A percentile compares a stretch with the other conserved stretches of the same genome.
These are phyloP conservation scores for Neodiprion virginianus DNA, from an alignment of 1,140 invertebrate genomes.

Conservation along the genomic window DNA sequence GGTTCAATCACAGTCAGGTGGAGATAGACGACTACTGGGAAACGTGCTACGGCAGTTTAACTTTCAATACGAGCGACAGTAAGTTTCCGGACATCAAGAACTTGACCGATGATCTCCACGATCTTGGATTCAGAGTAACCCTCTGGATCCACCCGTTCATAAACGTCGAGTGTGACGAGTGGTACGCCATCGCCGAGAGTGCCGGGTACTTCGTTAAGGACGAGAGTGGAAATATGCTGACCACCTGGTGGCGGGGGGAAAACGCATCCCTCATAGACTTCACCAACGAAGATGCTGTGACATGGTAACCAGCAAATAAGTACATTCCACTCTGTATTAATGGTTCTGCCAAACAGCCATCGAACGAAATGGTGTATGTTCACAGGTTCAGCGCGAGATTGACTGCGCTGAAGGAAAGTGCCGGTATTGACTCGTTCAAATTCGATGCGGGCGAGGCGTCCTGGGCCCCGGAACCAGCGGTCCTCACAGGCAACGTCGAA, in stretches of 20 bases:
- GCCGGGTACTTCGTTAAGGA: slow-evolving; percentile 41
- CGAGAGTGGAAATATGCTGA: slow-evolving; percentile 59
- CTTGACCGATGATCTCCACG: slow-evolving; percentile 65
- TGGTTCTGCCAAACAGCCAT: too few relatives aligned
- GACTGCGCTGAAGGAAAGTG: slow-evolving; percentile 63
- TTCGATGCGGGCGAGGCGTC: slow-evolving; percentile 85
- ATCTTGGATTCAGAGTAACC: slow-evolving; percentile 71
- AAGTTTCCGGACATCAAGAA: slow-evolving; percentile 76
- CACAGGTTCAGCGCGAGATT: background rate
- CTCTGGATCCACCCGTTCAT: slow-evolving; percentile 88
- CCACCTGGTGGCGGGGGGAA: slow-evolving; percentile 81
- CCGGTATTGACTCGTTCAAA: slow-evolving; percentile 82
- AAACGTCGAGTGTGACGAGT: slow-evolving; percentile 71
- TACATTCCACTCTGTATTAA: too few relatives aligned
- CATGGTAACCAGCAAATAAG: slow-evolving; percentile 66
- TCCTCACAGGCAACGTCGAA: slow-evolving; percentile 56
- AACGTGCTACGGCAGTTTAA: slow-evolving; percentile 78
- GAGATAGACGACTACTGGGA: slow-evolving; percentile 70
- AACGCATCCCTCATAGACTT: slow-evolving; percentile 73
- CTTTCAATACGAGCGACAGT: slow-evolving; percentile 63
- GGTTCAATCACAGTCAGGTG: slow-evolving; percentile 6
- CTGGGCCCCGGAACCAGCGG: slow-evolving; percentile 62
- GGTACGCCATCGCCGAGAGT: slow-evolving; percentile 60
- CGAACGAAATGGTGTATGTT: background rate
- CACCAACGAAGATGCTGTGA: slow-evolving; percentile 70